Percentiles rank a stretch among this genome's conserved stretches.
Evolutionary conservation across 2,888 invertebrate species (phyloP).

Genomic region (Erynnis tages): DNA sequence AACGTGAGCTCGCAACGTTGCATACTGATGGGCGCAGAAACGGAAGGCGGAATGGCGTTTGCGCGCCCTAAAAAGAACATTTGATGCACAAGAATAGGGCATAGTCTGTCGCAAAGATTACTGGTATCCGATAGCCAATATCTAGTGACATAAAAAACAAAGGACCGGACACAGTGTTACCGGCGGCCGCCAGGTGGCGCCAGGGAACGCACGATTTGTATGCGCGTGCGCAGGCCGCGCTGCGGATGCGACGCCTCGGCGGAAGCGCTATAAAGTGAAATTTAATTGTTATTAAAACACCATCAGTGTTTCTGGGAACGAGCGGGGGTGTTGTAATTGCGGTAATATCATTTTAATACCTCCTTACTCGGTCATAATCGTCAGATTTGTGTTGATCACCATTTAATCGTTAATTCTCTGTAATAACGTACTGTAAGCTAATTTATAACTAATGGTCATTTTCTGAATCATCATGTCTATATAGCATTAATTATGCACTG

Average conservation of each 20-base stretch:
- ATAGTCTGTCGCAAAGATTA: constrained; percentile 16
- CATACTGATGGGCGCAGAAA: constrained; percentile 10
- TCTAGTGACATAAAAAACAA: constrained; percentile 23
- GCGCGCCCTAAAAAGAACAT: constrained; percentile 17
- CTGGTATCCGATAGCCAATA: constrained; percentile 22
- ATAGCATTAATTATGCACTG: too few relatives aligned
- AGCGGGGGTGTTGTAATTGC: constrained; percentile 17
- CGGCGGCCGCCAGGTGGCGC: constrained; percentile 53
- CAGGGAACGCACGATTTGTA: constrained; percentile 51
- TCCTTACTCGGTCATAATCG: not conserved
- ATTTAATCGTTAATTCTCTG: constrained; percentile 1
- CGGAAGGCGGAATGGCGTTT: constrained; percentile 12
- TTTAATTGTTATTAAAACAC: constrained; percentile 66
- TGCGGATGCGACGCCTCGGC: constrained; percentile 54
- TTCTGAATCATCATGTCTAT: too few relatives aligned
- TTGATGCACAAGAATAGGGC: constrained; percentile 9
- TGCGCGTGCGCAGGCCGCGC: constrained; percentile 53
- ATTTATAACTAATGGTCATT: too few relatives aligned
- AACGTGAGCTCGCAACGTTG: constrained; percentile 10
- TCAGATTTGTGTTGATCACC: not conserved
- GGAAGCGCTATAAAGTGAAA: constrained; percentile 60
- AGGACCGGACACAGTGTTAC: constrained; percentile 33
- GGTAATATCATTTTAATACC: constrained; percentile 18
- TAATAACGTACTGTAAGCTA: too few relatives aligned
- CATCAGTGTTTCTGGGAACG: constrained; percentile 36